Evolutionary conservation across 2,797 vertebrate species (phyloP).

Genomic region (Loriculus beryllinus): DNA sequence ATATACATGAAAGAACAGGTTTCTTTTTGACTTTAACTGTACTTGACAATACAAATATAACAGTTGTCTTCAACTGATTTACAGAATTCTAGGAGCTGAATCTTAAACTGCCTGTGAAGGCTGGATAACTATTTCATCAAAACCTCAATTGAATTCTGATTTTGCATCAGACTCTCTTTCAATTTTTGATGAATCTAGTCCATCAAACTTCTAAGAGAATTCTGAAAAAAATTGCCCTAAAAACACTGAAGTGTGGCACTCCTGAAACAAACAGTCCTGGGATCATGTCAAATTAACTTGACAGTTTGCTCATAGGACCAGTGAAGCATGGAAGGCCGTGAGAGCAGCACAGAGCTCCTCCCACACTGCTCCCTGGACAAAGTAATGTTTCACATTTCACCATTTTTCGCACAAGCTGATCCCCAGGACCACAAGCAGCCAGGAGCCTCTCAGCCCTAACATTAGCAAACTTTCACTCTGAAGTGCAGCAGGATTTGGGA

Average conservation of each 20-base stretch:
- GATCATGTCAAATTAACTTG: not conserved
- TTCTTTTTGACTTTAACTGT: not conserved
- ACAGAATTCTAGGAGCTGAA: not conserved
- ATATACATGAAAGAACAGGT: not conserved
- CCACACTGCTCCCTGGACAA: not conserved
- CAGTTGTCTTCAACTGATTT: not conserved
- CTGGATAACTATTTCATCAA: not conserved
- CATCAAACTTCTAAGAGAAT: not conserved
- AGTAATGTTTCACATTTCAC: not conserved
- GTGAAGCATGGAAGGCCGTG: not conserved
- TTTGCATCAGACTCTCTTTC: not conserved
- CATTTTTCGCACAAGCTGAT: not conserved
- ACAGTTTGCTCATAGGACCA: not conserved
- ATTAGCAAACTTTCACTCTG: not conserved
- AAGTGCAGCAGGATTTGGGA: not conserved
- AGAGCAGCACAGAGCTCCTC: not conserved
- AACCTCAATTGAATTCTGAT: not conserved
- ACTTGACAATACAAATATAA: not conserved
- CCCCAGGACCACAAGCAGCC: not conserved
- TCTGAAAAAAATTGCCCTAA: not conserved
- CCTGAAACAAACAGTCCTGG: not conserved
- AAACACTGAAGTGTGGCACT: not conserved
- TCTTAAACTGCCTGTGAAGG: not conserved
- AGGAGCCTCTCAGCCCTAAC: fast-evolving
- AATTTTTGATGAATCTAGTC: not conserved